Percentiles rank a stretch among this genome's conserved stretches.
These are phyloP conservation scores for Drosophila littoralis DNA, from an alignment of 1,140 invertebrate genomes.

Conservation along the genomic window DNA sequence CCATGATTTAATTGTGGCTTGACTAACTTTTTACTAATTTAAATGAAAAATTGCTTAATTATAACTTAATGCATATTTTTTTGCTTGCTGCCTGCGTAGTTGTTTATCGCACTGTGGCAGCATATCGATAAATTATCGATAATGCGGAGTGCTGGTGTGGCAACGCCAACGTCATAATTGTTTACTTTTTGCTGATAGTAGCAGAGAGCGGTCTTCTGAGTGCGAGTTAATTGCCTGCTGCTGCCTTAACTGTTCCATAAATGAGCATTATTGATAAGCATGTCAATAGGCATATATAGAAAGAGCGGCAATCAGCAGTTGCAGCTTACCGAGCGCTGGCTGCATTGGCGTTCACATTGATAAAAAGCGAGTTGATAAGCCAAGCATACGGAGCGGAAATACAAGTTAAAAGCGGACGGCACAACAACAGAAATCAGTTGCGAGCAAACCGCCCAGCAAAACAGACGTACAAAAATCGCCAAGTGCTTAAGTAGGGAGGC, in stretches of 20 bases:
- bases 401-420: slow-evolving; percentile 58
- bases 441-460: slow-evolving; percentile 61
- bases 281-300: background rate
- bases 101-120: slow-evolving; percentile 38
- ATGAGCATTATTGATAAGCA: slow-evolving; percentile 29
- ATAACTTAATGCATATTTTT: slow-evolving; percentile 64
- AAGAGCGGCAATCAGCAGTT: slow-evolving; percentile 1
- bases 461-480: slow-evolving; percentile 67
- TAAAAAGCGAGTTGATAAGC: slow-evolving; percentile 36
- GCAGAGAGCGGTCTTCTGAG: slow-evolving; percentile 11
- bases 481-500: slow-evolving; percentile 31
- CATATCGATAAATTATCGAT: slow-evolving; percentile 17
- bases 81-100: slow-evolving; percentile 60
- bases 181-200: slow-evolving; percentile 54
- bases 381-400: slow-evolving; percentile 14
- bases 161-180: slow-evolving; percentile 44
- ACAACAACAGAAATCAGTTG: slow-evolving; percentile 59
- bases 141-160: slow-evolving; percentile 10
- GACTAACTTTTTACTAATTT: slow-evolving; percentile 44
- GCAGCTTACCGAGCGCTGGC: slow-evolving; percentile 2
- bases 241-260: slow-evolving; percentile 23
- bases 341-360: slow-evolving; percentile 16
- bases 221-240: background rate
- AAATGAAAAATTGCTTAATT: slow-evolving; percentile 24
- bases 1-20: slow-evolving; percentile 54